These are phyloP conservation scores for Galeopsomyia nigrocyanea DNA, from an alignment of 2,888 invertebrate genomes.

Conservation along the genomic window DNA sequence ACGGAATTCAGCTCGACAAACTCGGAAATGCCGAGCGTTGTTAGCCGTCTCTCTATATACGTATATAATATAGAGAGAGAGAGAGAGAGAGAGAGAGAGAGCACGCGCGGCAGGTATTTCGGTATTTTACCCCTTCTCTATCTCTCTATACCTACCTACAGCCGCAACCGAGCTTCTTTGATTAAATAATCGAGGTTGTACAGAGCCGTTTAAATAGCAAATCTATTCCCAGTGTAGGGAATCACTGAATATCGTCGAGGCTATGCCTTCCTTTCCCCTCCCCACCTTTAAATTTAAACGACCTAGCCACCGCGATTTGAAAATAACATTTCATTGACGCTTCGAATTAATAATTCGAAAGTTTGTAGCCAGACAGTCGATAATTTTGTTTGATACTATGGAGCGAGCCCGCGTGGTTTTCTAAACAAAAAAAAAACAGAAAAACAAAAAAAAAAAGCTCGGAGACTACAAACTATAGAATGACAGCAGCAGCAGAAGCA, in stretches of 20 bases:
- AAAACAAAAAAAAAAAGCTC: slow-evolving; percentile 41
- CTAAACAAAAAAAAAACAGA: slow-evolving; percentile 8
- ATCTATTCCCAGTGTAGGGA: not conserved
- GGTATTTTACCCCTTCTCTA: slow-evolving; percentile 29
- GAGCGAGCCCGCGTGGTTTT: slow-evolving; percentile 46
- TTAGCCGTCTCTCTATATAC: slow-evolving; percentile 13
- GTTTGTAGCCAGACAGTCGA: slow-evolving; percentile 42
- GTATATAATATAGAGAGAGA: too few relatives aligned
- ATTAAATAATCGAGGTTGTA: slow-evolving; percentile 32
- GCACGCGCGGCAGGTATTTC: slow-evolving; percentile 30
- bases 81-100: too few relatives aligned
- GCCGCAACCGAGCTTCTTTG: slow-evolving; percentile 22
- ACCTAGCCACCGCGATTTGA: too few relatives aligned
- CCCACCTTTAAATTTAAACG: too few relatives aligned
- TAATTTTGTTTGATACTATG: slow-evolving; percentile 53
- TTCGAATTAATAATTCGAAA: too few relatives aligned
- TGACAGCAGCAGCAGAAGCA: too few relatives aligned
- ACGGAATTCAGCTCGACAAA: slow-evolving; percentile 43
- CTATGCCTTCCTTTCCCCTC: too few relatives aligned
- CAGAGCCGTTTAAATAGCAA: slow-evolving; percentile 24
- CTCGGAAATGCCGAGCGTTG: slow-evolving; percentile 44
- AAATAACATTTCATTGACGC: too few relatives aligned
- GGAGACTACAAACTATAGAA: too few relatives aligned
- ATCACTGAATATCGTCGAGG: not conserved
- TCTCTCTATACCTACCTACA: not conserved